Evolutionary conservation across 2,888 invertebrate species (phyloP).

Genomic region (Lepidocyrtinus sp.): DNA sequence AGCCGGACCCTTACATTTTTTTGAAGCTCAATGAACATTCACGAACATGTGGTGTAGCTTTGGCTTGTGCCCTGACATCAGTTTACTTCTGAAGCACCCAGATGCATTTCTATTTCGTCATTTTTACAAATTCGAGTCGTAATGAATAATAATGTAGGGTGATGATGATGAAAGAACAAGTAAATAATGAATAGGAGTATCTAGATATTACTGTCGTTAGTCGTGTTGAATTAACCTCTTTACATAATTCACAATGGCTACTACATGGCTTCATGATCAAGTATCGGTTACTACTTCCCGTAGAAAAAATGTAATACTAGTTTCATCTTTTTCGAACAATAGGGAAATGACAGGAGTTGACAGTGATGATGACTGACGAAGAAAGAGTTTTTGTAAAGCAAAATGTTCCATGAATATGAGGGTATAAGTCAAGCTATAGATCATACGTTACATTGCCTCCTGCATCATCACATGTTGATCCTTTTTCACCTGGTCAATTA

Average conservation of each 20-base stretch:
- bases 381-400: background rate
- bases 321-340: constrained; percentile 8
- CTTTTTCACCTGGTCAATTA: constrained; percentile 48
- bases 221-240: background rate
- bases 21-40: background rate
- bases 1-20: background rate
- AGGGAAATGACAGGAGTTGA: constrained; percentile 33
- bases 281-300: background rate
- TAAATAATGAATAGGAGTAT: too few relatives aligned
- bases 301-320: background rate
- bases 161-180: too few relatives aligned
- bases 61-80: too few relatives aligned
- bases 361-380: constrained; percentile 36
- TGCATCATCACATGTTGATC: constrained; percentile 42
- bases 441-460: background rate
- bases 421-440: background rate
- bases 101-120: too few relatives aligned
- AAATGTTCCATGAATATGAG: background rate
- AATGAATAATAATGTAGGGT: too few relatives aligned
- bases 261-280: too few relatives aligned
- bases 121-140: too few relatives aligned
- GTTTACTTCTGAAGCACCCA: too few relatives aligned
- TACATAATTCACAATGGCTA: background rate
- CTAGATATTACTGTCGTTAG: background rate
- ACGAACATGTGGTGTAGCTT: background rate